Evolutionary conservation across 2,888 invertebrate species (phyloP).

Genomic region (Athalia rosae): DNA sequence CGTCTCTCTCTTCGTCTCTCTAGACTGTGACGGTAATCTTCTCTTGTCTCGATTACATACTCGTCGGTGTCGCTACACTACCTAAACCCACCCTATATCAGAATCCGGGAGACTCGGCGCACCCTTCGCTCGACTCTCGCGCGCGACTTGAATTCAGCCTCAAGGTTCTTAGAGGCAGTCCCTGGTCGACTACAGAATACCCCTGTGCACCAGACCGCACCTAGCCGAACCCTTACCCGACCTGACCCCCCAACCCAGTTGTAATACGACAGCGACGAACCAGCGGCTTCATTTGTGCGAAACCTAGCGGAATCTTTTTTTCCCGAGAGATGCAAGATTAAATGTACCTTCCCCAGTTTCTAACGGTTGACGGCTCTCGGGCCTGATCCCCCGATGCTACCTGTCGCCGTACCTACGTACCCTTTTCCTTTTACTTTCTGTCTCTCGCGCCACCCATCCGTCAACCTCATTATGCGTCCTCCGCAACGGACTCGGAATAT

Average conservation of each 20-base stretch:
- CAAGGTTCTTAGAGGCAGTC: slow-evolving; percentile 25
- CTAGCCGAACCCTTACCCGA: slow-evolving; percentile 9
- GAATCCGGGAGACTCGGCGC: not conserved
- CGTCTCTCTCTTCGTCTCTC: slow-evolving; percentile 11
- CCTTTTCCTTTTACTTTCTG: not conserved
- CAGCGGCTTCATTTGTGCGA: slow-evolving; percentile 40
- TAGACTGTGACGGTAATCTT: slow-evolving; percentile 37
- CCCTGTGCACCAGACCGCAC: not conserved
- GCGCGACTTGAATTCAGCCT: slow-evolving; percentile 40
- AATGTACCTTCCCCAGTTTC: slow-evolving; percentile 40
- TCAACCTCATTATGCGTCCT: slow-evolving; percentile 1
- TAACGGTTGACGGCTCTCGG: slow-evolving; percentile 38
- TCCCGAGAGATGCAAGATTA: slow-evolving; percentile 43
- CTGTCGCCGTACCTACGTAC: too few relatives aligned
- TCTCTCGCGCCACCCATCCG: slow-evolving; percentile 16
- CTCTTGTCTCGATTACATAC: slow-evolving; percentile 45
- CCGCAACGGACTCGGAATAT: slow-evolving; percentile 18
- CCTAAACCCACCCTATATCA: slow-evolving; percentile 14
- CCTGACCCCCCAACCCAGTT: slow-evolving; percentile 40
- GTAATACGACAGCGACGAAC: slow-evolving; percentile 20
- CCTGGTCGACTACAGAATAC: not conserved
- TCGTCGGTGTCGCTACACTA: slow-evolving; percentile 37
- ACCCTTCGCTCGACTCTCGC: not conserved
- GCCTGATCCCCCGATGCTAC: slow-evolving; percentile 19
- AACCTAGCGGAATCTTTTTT: slow-evolving; percentile 34